Conservation (phyloP, 2,888 invertebrate species). For the Parnassius apollo region DNA sequence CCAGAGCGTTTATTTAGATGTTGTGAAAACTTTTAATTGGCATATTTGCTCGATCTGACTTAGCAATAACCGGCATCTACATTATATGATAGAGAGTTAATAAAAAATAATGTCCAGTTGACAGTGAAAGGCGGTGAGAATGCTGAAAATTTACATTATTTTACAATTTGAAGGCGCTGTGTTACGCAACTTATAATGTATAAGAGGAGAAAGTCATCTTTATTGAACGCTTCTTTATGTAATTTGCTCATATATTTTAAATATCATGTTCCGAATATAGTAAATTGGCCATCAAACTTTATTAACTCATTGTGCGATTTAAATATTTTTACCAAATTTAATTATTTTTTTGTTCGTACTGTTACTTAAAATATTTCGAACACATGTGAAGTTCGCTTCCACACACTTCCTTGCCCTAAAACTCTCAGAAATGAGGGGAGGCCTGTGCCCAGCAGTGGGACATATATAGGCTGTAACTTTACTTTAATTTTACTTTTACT, state of each 20-base stretch:
- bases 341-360: not conserved
- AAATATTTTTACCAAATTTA: conserved; percentile 5
- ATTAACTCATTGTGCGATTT: not conserved
- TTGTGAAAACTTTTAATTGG: conserved; percentile 14
- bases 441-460: no score
- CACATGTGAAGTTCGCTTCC: no score
- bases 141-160: conserved; percentile 21
- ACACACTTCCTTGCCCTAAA: no score
- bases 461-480: no score
- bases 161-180: conserved; percentile 12
- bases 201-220: conserved; percentile 15
- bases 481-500: no score
- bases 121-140: conserved; percentile 18
- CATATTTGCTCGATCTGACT: not conserved
- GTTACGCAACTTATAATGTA: conserved; percentile 6
- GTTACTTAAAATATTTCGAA: no score
- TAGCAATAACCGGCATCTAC: conserved; percentile 3
- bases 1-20: conserved; percentile 2
- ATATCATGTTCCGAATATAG: not conserved
- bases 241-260: conserved; percentile 10
- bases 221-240: conserved; percentile 14
- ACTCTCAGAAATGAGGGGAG: no score
- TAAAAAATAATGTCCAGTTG: conserved; percentile 26
- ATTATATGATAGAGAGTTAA: conserved; percentile 15
- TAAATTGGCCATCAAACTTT: not conserved